These are phyloP conservation scores for Abrostola tripartita DNA, from an alignment of 2,888 invertebrate species.

Conservation along the genomic window DNA sequence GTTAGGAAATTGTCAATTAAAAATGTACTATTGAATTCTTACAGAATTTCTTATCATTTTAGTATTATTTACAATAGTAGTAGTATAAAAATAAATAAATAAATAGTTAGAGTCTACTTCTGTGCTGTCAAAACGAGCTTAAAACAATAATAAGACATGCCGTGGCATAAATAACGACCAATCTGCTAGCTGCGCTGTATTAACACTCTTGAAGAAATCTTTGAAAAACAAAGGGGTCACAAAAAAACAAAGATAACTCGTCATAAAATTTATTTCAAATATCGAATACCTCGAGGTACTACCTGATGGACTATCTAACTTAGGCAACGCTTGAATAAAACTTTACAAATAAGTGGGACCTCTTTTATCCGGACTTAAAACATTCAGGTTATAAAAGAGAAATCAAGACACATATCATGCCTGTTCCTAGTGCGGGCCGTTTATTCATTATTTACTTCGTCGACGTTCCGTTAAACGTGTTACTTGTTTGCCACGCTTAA, in stretches of 20 bases:
- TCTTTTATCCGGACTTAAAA: neutral
- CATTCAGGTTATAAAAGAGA: neutral
- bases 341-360: constrained; percentile 33
- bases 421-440: constrained; percentile 46
- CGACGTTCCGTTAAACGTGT: constrained; percentile 53
- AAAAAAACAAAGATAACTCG: constrained; percentile 45
- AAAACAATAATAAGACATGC: no score
- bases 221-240: no score
- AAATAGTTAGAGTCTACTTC: no score
- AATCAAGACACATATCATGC: constrained; percentile 19
- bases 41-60: no score
- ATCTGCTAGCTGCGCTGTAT: no score
- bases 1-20: no score
- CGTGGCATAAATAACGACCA: no score
- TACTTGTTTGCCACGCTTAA: constrained; percentile 46
- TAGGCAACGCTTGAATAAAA: constrained; percentile 46
- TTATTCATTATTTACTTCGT: constrained; percentile 58
- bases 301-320: constrained; percentile 38
- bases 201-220: no score
- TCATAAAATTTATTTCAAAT: constrained; percentile 64
- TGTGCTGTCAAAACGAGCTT: no score
- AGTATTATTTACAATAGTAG: no score
- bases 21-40: no score
- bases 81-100: no score
- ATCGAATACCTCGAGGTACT: constrained; percentile 49